Base-by-base conservation (phyloP, 64 coral and sea anemone genomes). In the Stylophora pistillata region DNA sequence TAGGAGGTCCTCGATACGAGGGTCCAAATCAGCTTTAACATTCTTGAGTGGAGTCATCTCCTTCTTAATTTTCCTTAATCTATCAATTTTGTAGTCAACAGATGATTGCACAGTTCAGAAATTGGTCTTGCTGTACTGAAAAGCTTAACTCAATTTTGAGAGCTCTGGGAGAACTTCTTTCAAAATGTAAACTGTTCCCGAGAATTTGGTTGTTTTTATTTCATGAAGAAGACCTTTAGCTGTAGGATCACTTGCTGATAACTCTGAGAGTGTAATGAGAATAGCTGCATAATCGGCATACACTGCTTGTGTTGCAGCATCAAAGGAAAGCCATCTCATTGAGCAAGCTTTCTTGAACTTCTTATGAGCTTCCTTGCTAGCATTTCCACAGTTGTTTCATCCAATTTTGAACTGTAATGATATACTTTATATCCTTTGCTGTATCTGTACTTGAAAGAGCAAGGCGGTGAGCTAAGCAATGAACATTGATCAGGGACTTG, bases 1-100 rank as follows among this genome's bases (percentile, higher is more conserved):
- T 28, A 79, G 53, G 59, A 28, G 30, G 59, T 89, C 77, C 77
- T 89, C 88, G 62, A 89, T 31, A 74, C 33, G 29, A 74, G 72
- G 72, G 72, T 74, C 72, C 16, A 74, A 74, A 74, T 74, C 72
- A 74, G 72, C 72, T 74, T 74, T 74, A 33, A 74, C 72, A 33
- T 74, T 74, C 72, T 74, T 74, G 72, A 74, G 12, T 74, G 72
- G 32, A 74, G 72, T 33, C 72, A 74, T 74, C 72, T 74, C 72
- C 37, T 47, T 47, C 72, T 74, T 33, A 74, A 74, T 74, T 74
- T 74, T 74, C 72, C 33, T 74, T 14, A 74, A 74, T 29, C 28
- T 74, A 29, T 74, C 13, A 74, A 33, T 74, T 74, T 29, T 74
- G 72, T 33, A 74, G 72, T 74, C 28, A 74, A 74, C 72, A 74